Conservation (phyloP, 64 coral and sea anemone species). For the Pachyseris speciosa region DNA sequence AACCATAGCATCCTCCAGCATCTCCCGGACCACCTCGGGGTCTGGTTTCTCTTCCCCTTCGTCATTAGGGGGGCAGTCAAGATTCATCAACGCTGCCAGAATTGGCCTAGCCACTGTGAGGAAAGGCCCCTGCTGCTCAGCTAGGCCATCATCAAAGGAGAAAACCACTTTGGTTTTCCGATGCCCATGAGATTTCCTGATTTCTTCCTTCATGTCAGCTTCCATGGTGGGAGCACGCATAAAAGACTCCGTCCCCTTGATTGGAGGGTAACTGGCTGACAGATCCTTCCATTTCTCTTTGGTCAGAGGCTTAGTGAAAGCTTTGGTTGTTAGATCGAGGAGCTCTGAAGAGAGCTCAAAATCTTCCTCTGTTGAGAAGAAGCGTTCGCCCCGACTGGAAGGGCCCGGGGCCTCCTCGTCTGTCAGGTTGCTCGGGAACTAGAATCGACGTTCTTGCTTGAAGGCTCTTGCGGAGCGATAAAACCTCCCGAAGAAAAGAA, state of each 20-base stretch:
- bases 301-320: constrained; percentile 40
- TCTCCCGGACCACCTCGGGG: constrained; percentile 42
- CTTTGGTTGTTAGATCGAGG: not conserved
- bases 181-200: constrained; percentile 9
- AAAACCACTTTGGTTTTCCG: constrained; percentile 50
- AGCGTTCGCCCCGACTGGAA: not conserved
- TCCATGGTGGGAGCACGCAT: not conserved
- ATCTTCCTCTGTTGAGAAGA: constrained; percentile 21
- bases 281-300: constrained; percentile 46
- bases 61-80: not conserved
- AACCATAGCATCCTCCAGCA: constrained; percentile 66
- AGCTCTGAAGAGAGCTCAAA: constrained; percentile 8
- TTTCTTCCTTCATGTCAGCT: constrained; percentile 37
- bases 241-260: constrained; percentile 29
- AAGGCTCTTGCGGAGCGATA: not conserved
- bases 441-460: not conserved
- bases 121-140: constrained; percentile 16
- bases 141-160: constrained; percentile 25
- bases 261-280: constrained; percentile 7
- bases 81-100: constrained; percentile 5
- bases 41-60: constrained; percentile 44
- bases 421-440: not conserved
- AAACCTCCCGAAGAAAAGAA: not conserved
- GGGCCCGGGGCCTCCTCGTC: not conserved
- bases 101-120: constrained; percentile 6